These are phyloP conservation scores for Diadumene lineata DNA, from an alignment of 92 coral and sea anemone genomes.

Conservation along the genomic window DNA sequence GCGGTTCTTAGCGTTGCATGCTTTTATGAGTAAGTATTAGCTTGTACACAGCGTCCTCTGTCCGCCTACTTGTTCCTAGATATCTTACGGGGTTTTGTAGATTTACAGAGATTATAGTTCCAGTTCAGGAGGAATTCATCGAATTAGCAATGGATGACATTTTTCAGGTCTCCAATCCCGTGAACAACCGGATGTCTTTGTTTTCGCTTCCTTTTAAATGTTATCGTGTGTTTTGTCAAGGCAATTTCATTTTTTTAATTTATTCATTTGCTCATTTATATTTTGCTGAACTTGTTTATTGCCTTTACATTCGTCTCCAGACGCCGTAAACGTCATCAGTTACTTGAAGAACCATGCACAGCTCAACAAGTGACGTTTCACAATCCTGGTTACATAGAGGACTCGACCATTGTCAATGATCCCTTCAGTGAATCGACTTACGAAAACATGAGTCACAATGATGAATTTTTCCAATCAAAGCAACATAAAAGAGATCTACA, in stretches of 20 bases:
- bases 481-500: not conserved
- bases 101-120: too few species aligned
- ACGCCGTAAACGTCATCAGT: not conserved
- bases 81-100: too few species aligned
- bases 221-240: too few species aligned
- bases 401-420: not conserved
- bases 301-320: not conserved
- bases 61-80: too few species aligned
- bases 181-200: too few species aligned
- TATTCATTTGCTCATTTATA: too few species aligned
- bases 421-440: conserved; percentile 9
- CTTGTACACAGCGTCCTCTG: too few species aligned
- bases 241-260: too few species aligned
- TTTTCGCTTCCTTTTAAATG: too few species aligned
- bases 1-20: not conserved
- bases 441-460: conserved; percentile 10
- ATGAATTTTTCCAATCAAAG: not conserved
- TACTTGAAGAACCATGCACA: not conserved
- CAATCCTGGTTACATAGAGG: conserved; percentile 3
- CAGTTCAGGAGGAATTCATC: too few species aligned
- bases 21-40: conserved; percentile 3
- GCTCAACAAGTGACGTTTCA: conserved; percentile 1
- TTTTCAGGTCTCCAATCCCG: too few species aligned
- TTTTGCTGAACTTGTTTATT: not conserved
- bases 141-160: too few species aligned